Evolutionary conservation across 2,797 vertebrate genomes (phyloP), one percentile per base, ranked within the genome.

Genomic region (Schizopygopsis malacanthus): DNA sequence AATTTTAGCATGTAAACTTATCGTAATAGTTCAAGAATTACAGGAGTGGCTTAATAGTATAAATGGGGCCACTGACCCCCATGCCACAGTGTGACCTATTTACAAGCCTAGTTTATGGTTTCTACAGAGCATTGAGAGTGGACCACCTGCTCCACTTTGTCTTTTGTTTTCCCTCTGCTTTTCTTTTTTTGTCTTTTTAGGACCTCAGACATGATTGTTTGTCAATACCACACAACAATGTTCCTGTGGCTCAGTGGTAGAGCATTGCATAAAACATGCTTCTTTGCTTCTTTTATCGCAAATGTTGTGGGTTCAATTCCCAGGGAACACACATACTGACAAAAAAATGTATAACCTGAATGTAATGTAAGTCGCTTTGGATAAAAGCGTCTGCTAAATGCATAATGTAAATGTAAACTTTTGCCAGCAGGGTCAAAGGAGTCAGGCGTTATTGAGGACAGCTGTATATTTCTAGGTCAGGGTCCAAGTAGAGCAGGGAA

Each of bases 401-500:
- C 33, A 33, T 33, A 33, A 33, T 33, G 33, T 33, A 33, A 33
- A 33, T 33, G 28, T 33, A 33, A 12, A 52, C 33, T 54, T 67
- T 77, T 69, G 6, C 61, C 82, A 84, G 73, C 37, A 10, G 16
- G 16, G 13, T 76, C 71, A 52, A 1, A 0, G 5, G 16, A 47
- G 61, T 54, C 45, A 20, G 28, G 61, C 18, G 4, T 59, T 47
- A 79, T 22, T 37, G 8, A 79, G 83, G 47, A 52, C 83, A 41
- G 15, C 65, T 22, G 65, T n/a, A 8, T 37, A 39, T 61, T 59
- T 71, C 52, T n/a, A 16, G 61, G 47, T 85, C 63, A 79, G 39
- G 63, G 25, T 56, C 61, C 47, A 78, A 43, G 75, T 79, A 59
- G 75, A 45, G 37, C 47, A 84, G 91, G 85, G 92, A 94, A 92